Conservation (phyloP, 2,797 vertebrate species). For the Tiaroga cobitis region DNA sequence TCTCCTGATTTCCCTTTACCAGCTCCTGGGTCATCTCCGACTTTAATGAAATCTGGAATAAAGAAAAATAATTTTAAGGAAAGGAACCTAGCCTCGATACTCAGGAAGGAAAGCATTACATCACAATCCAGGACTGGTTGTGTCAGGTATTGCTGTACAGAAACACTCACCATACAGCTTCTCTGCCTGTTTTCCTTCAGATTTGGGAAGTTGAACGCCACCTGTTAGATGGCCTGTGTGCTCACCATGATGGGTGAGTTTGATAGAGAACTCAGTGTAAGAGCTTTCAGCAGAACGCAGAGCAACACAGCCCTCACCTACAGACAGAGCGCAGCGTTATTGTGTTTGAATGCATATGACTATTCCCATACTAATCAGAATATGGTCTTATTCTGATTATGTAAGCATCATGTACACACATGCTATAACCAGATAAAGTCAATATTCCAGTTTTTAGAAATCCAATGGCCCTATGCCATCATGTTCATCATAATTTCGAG, state of each 20-base stretch:
- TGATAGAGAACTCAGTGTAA: constrained; percentile 84
- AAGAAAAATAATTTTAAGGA: constrained; percentile 24
- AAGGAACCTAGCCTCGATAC: background rate
- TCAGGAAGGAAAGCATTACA: background rate
- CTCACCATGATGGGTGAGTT: constrained; percentile 93
- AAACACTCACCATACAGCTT: constrained; percentile 90
- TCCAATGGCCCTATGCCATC: too few relatives aligned
- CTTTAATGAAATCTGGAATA: constrained; percentile 93
- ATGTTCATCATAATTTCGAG: background rate
- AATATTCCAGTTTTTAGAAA: constrained; percentile 2
- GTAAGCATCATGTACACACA: background rate
- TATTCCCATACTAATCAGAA: constrained; percentile 3
- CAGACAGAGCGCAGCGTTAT: background rate
- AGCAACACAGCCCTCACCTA: constrained; percentile 94
- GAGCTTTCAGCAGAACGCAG: constrained; percentile 85
- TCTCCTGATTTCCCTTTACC: constrained; percentile 77
- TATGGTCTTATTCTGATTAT: background rate
- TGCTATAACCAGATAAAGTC: background rate
- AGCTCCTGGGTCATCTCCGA: constrained; percentile 85
- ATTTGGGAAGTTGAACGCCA: constrained; percentile 88
- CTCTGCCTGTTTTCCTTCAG: constrained; percentile 90
- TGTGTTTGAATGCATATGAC: background rate
- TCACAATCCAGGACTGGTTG: background rate
- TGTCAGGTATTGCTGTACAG: background rate
- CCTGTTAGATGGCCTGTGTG: constrained; percentile 87